Base-by-base conservation (phyloP, 2,797 vertebrate genomes). In the Choloepus didactylus region DNA sequence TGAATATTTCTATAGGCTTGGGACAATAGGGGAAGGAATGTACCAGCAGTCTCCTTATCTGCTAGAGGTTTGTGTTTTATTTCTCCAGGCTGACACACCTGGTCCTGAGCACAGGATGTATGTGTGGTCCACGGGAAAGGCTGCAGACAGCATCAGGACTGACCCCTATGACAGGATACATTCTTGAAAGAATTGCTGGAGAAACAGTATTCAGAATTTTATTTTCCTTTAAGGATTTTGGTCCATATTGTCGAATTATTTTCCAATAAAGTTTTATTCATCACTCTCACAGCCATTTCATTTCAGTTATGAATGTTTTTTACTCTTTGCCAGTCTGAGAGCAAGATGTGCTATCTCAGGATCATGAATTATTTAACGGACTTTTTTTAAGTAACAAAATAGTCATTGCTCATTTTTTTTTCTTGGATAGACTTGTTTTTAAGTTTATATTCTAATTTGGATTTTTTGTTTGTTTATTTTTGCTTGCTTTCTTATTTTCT, bases 281-380 rank as follows among this genome's bases (percentile, higher is more conserved):
- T 8, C 44, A 29, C 72, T 91, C 41, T 76, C 16, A 18, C 11
- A n/a, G 19, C 5, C 6, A 66, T 35, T 69, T 75, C 56, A 72
- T 59, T 21, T 29, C 15, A 87, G 19, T 41, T 60, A 76, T 46
- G 89, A 59, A 70, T n/a, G 12, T 41, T 87, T 92, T 46, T 21
- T 86, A 54, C 56, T 67, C 41, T 83, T 87, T 95, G 7, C n/a
- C 64, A 87, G 44, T 64, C 66, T 91, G 56, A 70, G 62, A 81
- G 16, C 7, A 92, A 69, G 70, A 59, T 44, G 4, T 89, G 21
- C 0, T 35, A 56, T n/a, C 46, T 85, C 18, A 35, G 12, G 27
- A 79, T 86, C 54, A 59, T 8, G 46, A 59, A 16, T 72, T 91
- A 23, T 91, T 88, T 59, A 16, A 38, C 3, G 85, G 27, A 21